Evolutionary conservation across 1,140 invertebrate species (phyloP).

Genomic region (Dreissena rostriformis): DNA sequence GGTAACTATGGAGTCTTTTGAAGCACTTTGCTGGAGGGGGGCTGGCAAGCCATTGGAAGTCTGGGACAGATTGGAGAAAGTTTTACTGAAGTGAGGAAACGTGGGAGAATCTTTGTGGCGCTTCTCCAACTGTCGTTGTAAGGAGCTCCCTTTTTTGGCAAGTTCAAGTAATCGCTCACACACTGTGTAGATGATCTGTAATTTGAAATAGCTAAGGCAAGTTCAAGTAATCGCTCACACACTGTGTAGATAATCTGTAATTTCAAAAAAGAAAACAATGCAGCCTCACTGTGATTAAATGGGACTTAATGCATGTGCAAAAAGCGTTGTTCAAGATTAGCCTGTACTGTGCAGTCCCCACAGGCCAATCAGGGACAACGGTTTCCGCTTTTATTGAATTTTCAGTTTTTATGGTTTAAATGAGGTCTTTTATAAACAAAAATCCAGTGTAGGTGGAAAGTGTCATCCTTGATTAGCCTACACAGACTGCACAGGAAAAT

Average conservation of each 20-base stretch:
- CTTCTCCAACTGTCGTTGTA: constrained; percentile 41
- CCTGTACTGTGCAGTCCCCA: no score
- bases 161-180: constrained; percentile 88
- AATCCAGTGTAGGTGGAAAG: no score
- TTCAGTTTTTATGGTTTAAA: no score
- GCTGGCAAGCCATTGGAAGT: constrained; percentile 2
- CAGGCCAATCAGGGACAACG: no score
- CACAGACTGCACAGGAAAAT: no score
- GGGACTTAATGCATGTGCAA: no score
- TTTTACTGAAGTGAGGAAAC: constrained; percentile 2
- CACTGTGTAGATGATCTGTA: constrained; percentile 88
- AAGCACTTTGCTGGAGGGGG: constrained; percentile 30
- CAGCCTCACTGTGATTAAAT: no score
- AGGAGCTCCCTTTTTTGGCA: constrained; percentile 62
- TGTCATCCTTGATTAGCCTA: no score
- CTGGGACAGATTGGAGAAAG: constrained; percentile 11
- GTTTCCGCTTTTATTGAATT: no score
- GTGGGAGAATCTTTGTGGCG: neutral
- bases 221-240: constrained; percentile 88
- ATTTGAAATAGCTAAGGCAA: constrained; percentile 71
- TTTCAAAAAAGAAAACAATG: no score
- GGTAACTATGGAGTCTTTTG: constrained; percentile 6
- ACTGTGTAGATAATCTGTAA: constrained; percentile 88
- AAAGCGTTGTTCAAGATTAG: no score
- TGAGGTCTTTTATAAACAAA: no score